Evolutionary conservation across 2,888 invertebrate genomes (phyloP).

Genomic region (Baronia brevicornis): DNA sequence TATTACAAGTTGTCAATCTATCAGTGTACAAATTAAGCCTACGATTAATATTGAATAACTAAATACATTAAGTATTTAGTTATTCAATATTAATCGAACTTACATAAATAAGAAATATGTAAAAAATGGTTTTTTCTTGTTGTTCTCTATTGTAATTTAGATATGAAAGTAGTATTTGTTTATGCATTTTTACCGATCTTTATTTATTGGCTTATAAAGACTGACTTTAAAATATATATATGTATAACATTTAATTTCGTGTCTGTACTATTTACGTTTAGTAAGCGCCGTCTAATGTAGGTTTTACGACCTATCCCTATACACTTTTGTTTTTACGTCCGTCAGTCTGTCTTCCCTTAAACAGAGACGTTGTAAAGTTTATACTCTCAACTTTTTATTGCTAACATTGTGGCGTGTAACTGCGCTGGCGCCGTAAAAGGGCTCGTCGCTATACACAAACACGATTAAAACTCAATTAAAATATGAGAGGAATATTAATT

Average conservation of each 20-base stretch:
- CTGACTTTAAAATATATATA: neutral
- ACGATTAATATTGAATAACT: no score
- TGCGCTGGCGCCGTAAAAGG: constrained; percentile 16
- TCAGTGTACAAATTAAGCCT: no score
- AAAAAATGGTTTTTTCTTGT: no score
- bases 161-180: no score
- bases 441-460: constrained; percentile 6
- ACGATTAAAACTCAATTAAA: constrained; percentile 7
- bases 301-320: constrained; percentile 35
- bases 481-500: no score
- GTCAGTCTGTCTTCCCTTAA: constrained; percentile 24
- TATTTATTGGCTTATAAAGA: no score
- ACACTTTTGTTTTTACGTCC: constrained; percentile 35
- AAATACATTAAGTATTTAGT: no score
- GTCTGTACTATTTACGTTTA: constrained; percentile 29
- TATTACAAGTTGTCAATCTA: no score
- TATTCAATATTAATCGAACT: no score
- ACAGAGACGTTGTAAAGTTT: constrained; percentile 30
- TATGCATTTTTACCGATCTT: no score
- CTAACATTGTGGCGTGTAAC: constrained; percentile 14
- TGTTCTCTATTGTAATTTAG: no score
- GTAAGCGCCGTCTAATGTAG: constrained; percentile 34
- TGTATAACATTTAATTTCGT: constrained; percentile 8
- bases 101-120: no score
- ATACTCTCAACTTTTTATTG: constrained; percentile 27